A percentile compares a stretch with the other conserved stretches of the same genome.
Conservation (phyloP, 1,140 invertebrate genomes). For the Drosophila burlai region DNA sequence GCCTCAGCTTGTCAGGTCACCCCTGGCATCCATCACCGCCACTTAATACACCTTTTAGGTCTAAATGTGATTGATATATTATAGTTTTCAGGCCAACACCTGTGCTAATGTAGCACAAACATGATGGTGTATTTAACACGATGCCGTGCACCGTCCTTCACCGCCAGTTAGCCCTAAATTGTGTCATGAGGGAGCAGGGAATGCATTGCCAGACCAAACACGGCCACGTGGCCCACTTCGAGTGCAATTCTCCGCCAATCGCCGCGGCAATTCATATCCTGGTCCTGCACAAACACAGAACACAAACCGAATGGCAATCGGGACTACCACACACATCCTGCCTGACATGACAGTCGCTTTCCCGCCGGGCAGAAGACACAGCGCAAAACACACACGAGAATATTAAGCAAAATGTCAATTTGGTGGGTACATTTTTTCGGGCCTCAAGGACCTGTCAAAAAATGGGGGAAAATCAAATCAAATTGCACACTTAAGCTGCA, state of each 20-base stretch:
- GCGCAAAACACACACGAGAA: slow-evolving; percentile 61
- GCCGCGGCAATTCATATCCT: slow-evolving; percentile 76
- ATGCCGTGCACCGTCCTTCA: slow-evolving; percentile 26
- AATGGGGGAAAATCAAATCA: slow-evolving; percentile 75
- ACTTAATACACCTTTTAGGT: slow-evolving; percentile 12
- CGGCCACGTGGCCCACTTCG: slow-evolving; percentile 55
- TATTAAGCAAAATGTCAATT: slow-evolving; percentile 82
- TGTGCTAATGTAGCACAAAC: slow-evolving; percentile 1
- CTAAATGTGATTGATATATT: slow-evolving; percentile 32
- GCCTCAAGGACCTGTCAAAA: slow-evolving; percentile 61
- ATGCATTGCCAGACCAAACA: slow-evolving; percentile 20
- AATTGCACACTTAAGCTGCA: slow-evolving; percentile 79
- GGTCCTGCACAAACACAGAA: slow-evolving; percentile 59
- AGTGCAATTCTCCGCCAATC: slow-evolving; percentile 62
- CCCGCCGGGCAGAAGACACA: slow-evolving; percentile 51
- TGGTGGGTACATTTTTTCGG: slow-evolving; percentile 53
- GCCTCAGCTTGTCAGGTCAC: background rate
- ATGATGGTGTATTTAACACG: slow-evolving; percentile 39
- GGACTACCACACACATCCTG: slow-evolving; percentile 51
- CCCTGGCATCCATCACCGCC: background rate
- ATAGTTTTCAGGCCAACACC: slow-evolving; percentile 5
- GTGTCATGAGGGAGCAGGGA: slow-evolving; percentile 30
- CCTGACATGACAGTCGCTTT: slow-evolving; percentile 54
- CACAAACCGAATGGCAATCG: slow-evolving; percentile 59
- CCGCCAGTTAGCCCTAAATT: slow-evolving; percentile 25